phyloP scores from a whole-genome alignment of 2,113 vertebrate genomes.

The Scortum barcoo region DNA sequence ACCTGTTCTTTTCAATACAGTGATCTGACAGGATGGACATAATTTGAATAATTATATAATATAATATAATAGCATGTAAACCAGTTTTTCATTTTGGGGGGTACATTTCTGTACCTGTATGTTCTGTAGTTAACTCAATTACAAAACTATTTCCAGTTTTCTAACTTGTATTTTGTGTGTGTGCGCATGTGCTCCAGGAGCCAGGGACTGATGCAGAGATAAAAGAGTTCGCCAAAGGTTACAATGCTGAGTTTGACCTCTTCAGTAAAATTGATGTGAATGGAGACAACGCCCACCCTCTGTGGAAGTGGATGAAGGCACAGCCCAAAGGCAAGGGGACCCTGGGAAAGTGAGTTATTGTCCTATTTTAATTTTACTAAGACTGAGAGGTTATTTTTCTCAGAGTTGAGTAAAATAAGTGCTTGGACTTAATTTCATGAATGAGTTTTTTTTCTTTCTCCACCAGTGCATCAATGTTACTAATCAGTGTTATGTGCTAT shows the following conservation, averaged over 20 bases:
- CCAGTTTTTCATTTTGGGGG: no score
- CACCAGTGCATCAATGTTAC: background rate
- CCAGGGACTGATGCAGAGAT: constrained; percentile 92
- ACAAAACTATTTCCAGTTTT: background rate
- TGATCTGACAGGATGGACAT: background rate
- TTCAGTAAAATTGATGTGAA: constrained; percentile 96
- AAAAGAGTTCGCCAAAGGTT: constrained; percentile 91
- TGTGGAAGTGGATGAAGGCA: constrained; percentile 98
- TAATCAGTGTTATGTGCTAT: background rate
- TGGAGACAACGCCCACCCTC: constrained; percentile 90
- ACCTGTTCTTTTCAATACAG: background rate
- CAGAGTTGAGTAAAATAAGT: background rate
- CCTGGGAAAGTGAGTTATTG: constrained; percentile 91
- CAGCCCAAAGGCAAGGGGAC: constrained; percentile 93
- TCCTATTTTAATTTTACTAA: no score
- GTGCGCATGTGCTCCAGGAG: constrained; percentile 85
- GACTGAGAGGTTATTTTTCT: background rate
- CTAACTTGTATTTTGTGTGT: background rate
- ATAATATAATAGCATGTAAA: no score
- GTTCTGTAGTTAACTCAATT: background rate
- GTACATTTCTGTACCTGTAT: no score
- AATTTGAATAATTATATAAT: background rate
- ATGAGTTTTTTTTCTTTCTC: background rate
- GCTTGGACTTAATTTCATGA: background rate
- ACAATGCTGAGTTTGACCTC: constrained; percentile 92